Conservation (phyloP, 53 echinoderm and acorn worm species). For the Antedon mediterranea region DNA sequence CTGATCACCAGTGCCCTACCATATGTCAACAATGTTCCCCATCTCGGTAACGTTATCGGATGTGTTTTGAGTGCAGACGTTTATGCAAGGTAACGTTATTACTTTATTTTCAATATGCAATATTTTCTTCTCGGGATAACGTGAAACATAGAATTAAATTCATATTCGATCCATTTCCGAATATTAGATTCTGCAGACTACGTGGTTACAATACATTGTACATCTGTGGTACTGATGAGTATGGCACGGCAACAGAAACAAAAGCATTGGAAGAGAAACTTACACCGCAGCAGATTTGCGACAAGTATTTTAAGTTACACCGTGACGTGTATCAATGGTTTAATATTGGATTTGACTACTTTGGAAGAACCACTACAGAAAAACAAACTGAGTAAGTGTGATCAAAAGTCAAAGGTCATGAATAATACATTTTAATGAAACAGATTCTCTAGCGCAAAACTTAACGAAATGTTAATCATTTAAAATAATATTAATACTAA, state of each 20-base stretch:
- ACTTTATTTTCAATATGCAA: too few species aligned
- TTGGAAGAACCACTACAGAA: slow-evolving; percentile 85
- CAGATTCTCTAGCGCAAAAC: too few species aligned
- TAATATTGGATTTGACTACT: slow-evolving; percentile 78
- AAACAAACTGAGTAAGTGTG: slow-evolving; percentile 79
- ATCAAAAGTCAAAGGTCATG: too few species aligned
- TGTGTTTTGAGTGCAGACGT: slow-evolving; percentile 97
- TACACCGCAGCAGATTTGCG: slow-evolving; percentile 92
- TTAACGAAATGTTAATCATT: too few species aligned
- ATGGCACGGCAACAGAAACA: slow-evolving; percentile 96
- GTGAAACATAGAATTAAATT: too few species aligned
- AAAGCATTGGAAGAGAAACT: slow-evolving; percentile 83
- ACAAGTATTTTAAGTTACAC: slow-evolving; percentile 84
- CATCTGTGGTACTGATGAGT: slow-evolving; percentile 97
- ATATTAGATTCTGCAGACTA: slow-evolving; percentile 69
- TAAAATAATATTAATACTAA: too few species aligned
- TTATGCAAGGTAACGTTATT: slow-evolving; percentile 90
- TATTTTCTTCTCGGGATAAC: too few species aligned
- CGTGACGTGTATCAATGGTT: slow-evolving; percentile 83
- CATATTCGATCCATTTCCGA: too few species aligned
- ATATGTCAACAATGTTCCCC: slow-evolving; percentile 95
- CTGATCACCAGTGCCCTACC: slow-evolving; percentile 88
- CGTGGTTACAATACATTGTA: slow-evolving; percentile 79
- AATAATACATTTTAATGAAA: too few species aligned
- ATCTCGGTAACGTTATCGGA: slow-evolving; percentile 94